These are phyloP conservation scores for Coptodon bakossiorum DNA, from an alignment of 2,113 vertebrate species.

Conservation along the genomic window DNA sequence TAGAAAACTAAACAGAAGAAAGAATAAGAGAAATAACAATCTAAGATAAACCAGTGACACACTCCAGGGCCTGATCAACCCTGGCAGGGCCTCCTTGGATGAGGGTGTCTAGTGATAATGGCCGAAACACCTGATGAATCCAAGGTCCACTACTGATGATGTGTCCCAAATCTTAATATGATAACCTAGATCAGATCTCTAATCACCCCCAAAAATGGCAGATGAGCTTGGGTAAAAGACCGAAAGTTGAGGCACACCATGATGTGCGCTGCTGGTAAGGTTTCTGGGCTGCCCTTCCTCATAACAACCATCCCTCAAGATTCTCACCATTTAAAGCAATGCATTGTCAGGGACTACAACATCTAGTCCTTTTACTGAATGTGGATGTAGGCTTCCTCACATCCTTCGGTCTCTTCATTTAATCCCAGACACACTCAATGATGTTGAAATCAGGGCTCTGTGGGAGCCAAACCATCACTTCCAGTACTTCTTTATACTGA, in stretches of 20 bases:
- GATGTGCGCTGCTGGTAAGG: background rate
- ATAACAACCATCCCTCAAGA: background rate
- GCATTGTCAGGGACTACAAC: background rate
- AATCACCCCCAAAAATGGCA: no score
- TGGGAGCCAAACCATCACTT: background rate
- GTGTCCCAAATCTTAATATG: no score
- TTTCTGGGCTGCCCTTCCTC: rapidly evolving
- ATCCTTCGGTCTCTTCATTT: background rate
- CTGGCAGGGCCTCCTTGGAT: no score
- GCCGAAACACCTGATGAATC: no score
- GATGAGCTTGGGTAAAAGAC: no score
- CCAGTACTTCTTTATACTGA: background rate
- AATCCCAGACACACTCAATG: background rate
- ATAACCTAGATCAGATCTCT: rapidly evolving
- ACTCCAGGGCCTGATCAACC: no score
- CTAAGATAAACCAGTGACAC: no score
- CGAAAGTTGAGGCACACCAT: rapidly evolving
- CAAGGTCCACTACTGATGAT: no score
- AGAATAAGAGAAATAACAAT: no score
- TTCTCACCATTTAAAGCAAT: background rate
- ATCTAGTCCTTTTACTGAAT: background rate
- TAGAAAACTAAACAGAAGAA: no score
- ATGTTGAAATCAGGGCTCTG: background rate
- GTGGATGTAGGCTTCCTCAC: background rate
- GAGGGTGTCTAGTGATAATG: no score